phyloP scores from a whole-genome alignment of 1,140 invertebrate species.

The Frieseomelitta varia region DNA sequence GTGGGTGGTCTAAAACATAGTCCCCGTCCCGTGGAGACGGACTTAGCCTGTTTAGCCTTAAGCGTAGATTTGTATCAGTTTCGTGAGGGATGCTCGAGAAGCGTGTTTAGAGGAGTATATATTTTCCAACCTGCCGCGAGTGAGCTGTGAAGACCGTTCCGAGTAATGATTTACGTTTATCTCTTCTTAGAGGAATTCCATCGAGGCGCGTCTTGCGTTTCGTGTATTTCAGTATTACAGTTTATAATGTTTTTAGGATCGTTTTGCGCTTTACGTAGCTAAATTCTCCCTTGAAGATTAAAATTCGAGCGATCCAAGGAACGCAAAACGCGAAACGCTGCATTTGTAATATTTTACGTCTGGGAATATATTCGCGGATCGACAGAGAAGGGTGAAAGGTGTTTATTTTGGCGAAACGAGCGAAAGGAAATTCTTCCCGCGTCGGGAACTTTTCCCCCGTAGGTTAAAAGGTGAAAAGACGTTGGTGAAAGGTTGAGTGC shows the following conservation, averaged over 20 bases:
- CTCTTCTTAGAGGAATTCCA: not conserved
- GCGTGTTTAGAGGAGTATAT: conserved; percentile 10
- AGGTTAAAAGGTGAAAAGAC: conserved; percentile 15
- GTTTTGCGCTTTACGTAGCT: too few species aligned
- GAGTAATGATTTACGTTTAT: not conserved
- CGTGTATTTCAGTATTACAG: not conserved
- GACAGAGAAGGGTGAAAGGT: not conserved
- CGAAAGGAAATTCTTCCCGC: conserved; percentile 3
- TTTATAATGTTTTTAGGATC: not conserved
- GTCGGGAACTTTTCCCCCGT: not conserved
- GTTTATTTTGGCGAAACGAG: conserved; percentile 8
- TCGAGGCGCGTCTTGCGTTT: not conserved
- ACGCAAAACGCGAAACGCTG: too few species aligned
- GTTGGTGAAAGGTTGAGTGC: conserved; percentile 8
- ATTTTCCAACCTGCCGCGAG: conserved; percentile 9
- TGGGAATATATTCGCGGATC: not conserved
- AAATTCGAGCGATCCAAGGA: too few species aligned
- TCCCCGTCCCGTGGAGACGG: not conserved
- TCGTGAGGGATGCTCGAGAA: conserved; percentile 16
- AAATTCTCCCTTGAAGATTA: too few species aligned
- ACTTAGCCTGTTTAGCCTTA: conserved; percentile 19
- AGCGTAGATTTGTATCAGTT: conserved; percentile 32
- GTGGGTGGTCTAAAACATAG: conserved; percentile 20
- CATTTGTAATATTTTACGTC: not conserved
- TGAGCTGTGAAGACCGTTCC: not conserved